Conservation (phyloP, 2,113 vertebrate genomes). For the Callocephalon fimbriatum region DNA sequence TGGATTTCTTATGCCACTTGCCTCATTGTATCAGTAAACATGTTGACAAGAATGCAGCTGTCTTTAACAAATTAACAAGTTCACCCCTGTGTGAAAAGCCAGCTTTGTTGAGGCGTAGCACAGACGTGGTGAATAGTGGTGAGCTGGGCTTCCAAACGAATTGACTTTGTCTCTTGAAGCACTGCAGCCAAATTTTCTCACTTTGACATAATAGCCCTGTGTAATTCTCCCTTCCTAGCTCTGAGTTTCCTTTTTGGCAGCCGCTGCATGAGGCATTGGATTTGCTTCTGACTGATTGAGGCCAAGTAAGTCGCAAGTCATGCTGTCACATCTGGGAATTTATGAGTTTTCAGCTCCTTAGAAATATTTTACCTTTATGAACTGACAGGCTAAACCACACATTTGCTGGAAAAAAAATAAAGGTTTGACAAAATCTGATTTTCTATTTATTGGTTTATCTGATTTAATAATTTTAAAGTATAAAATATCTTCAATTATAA, state of each 20-base stretch:
- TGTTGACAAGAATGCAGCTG: not conserved
- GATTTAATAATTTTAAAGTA: not conserved
- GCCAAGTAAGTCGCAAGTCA: not conserved
- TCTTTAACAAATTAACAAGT: not conserved
- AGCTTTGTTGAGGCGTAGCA: not conserved
- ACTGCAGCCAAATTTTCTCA: not conserved
- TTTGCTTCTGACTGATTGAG: constrained; percentile 39
- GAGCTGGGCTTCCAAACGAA: not conserved
- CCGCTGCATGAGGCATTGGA: not conserved
- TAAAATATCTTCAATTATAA: not conserved
- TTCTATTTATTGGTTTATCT: not conserved
- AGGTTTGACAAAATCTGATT: not conserved
- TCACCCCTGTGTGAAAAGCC: not conserved
- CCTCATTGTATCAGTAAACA: not conserved
- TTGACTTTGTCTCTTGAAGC: not conserved
- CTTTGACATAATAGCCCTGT: not conserved
- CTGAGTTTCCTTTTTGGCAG: constrained; percentile 33
- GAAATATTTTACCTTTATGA: not conserved
- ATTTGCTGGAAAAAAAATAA: not conserved
- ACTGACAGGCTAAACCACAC: not conserved
- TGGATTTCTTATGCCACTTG: not conserved
- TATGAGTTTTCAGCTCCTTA: not conserved
- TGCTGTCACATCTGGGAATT: not conserved
- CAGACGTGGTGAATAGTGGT: not conserved
- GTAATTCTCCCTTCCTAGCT: not conserved